Percentiles rank a stretch among this genome's conserved stretches.
Conservation (phyloP, 2,797 vertebrate genomes). For the Mico argentatus region DNA sequence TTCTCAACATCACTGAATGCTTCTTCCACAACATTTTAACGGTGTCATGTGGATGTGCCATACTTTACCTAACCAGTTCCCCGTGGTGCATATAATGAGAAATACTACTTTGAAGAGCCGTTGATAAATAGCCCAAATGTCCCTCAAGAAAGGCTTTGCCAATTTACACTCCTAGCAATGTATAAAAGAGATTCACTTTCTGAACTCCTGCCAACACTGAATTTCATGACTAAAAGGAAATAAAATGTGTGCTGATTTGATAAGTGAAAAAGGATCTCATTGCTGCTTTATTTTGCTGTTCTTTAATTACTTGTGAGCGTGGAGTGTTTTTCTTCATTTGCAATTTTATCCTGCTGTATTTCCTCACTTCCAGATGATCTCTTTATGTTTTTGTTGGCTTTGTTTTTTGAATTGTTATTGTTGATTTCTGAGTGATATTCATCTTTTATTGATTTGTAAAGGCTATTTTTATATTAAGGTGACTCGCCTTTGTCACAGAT, state of each 20-base stretch:
- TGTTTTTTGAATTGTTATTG: background rate
- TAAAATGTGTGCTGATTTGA: background rate
- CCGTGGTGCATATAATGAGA: background rate
- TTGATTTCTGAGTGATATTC: background rate
- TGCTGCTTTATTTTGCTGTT: background rate
- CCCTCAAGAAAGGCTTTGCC: background rate
- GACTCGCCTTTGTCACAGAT: background rate
- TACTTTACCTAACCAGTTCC: background rate
- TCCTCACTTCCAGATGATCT: background rate
- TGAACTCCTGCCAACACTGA: background rate
- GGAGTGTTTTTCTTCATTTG: background rate
- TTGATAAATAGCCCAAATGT: background rate
- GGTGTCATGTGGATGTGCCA: background rate
- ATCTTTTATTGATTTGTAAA: background rate
- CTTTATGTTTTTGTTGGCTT: background rate
- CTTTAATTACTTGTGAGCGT: background rate
- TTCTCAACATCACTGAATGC: background rate
- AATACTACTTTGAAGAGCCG: background rate
- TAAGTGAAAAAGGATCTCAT: background rate
- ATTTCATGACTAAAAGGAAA: background rate
- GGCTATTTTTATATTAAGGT: slow-evolving; percentile 20
- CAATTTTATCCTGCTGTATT: background rate
- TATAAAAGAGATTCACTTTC: background rate
- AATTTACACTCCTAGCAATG: background rate
- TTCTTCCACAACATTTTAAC: background rate